Conservation (phyloP, 1,140 invertebrate genomes). For the Caenorhabditis remanei region DNA sequence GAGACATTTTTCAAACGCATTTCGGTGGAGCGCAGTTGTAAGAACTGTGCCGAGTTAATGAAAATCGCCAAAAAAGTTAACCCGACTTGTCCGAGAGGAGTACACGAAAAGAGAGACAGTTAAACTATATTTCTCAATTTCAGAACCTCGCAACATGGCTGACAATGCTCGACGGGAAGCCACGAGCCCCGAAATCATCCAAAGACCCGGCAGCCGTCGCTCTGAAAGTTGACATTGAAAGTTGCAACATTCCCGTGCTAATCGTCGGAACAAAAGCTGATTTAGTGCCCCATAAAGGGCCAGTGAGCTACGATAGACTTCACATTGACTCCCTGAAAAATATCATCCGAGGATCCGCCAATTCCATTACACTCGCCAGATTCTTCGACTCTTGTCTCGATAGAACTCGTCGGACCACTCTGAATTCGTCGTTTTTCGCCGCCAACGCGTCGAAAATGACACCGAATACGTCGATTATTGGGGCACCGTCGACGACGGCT, state of each 20-base stretch:
- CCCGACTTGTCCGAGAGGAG: too few relatives aligned
- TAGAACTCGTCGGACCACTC: constrained; percentile 5
- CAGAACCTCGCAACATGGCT: constrained; percentile 61
- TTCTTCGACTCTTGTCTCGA: constrained; percentile 43
- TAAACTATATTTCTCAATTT: background rate
- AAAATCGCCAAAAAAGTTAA: too few relatives aligned
- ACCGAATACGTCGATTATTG: background rate
- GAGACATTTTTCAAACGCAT: too few relatives aligned
- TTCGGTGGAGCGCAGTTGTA: too few relatives aligned
- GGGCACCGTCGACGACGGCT: background rate
- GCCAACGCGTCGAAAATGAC: background rate
- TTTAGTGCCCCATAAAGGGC: constrained; percentile 46
- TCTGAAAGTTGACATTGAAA: constrained; percentile 54
- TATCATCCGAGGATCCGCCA: constrained; percentile 10
- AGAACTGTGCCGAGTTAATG: too few relatives aligned
- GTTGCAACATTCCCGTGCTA: constrained; percentile 59
- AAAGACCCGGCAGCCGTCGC: constrained; percentile 30
- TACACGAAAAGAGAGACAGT: too few relatives aligned
- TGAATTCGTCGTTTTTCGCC: constrained; percentile 7
- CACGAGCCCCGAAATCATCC: background rate
- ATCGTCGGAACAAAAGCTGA: constrained; percentile 58
- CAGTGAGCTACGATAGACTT: constrained; percentile 53
- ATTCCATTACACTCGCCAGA: constrained; percentile 18
- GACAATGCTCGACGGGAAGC: constrained; percentile 58
- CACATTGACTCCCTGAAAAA: constrained; percentile 16